Base-by-base conservation (phyloP, 2,888 invertebrate species). In the Bugula neritina region DNA sequence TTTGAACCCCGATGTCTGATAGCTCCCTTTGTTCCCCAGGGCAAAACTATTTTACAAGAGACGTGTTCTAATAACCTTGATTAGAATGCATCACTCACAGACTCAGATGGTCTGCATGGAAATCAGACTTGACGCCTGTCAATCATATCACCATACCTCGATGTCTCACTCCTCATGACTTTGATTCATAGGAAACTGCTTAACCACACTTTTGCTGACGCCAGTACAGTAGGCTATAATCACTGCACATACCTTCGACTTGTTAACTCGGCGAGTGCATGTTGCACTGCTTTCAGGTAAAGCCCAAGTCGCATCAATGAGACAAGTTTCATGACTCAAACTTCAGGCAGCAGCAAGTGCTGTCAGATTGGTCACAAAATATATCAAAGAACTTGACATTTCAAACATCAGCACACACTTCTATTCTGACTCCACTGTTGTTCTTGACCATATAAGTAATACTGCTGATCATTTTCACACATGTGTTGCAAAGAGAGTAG, bases 401-500 rank as follows among this genome's bases (percentile, higher is more conserved):
- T 31, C 29, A 63, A 63, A 63, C 31, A 13, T 63, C 2, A 63
- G 5, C 2, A 31, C 63, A 31, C 63, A 63, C 63, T 63, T 63
- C 34, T 63, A 63, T 55, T 55, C 55, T 3, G 77, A 78, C 57
- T 73, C 71, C 3, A 58, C 69, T 23, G 73, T 76, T 0, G 76
- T 77, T 1, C 70, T 77, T 13, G 75, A 75, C 10, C 77, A 77
- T 69, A 75, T 77, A 13, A 69, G 54, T 2, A 78, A 77, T 63
- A 75, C 75, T 17, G 71, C 75, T 1, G 63, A 73, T 13, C 43
- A 76, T 17, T 77, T 77, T 54, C 77, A 76, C 13, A 72, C 75
- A 0, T 78, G 74, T 71, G 77, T 78, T 23, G 76, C 76, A 0
- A 78, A 77, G 72, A 63, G 77, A n/a, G 74, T 78, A 5, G 75